Evolutionary conservation across 2,888 invertebrate genomes (phyloP), one percentile per base, ranked within the genome.

Genomic region (Andrena camellia): DNA sequence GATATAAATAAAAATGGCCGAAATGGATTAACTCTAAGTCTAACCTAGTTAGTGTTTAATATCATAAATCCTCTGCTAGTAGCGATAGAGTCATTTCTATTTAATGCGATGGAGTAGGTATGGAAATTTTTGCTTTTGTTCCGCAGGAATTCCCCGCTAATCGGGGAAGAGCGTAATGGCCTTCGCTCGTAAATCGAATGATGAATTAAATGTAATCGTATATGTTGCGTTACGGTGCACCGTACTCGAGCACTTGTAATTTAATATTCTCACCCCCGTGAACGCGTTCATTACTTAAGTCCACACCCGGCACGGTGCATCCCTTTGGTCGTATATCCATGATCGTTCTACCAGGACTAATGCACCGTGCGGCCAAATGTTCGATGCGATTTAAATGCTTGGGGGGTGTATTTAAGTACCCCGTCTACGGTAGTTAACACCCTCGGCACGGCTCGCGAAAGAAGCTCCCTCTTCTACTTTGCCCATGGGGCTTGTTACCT

Each of bases 291-390:
- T 91, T 91, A 91, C 91, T 91, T 91, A 91, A 90, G 85, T 88
- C 87, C 80, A 84, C 89, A 89, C 84, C 86, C 83, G 86, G 78
- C 57, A 78, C 81, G 72, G 68, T 83, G 77, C 85, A 79, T 85
- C 86, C 86, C 85, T 85, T 62, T 68, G 86, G 50, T 86, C 76
- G 71, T 78, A 85, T 83, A 86, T 86, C 84, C 87, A 86, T 90
- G 91, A 92, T 91, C 92, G 89, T 86, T 90, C 90, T 92, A 90
- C 90, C 93, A 92, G 90, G 92, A 89, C 92, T 92, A 93, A 93
- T 92, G 93, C 90, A 88, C 87, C 88, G 87, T 90, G 86, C 78
- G 90, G 90, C 93, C 93, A 93, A 93, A 92, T 93, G 93, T 92
- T 93, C 93, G 84, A 89, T 84, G 88, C 86, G 90, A 92, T 92